Evolutionary conservation across 1,140 invertebrate genomes (phyloP), one percentile per base, ranked within the genome.

Genomic region (Zophobas atratus): DNA sequence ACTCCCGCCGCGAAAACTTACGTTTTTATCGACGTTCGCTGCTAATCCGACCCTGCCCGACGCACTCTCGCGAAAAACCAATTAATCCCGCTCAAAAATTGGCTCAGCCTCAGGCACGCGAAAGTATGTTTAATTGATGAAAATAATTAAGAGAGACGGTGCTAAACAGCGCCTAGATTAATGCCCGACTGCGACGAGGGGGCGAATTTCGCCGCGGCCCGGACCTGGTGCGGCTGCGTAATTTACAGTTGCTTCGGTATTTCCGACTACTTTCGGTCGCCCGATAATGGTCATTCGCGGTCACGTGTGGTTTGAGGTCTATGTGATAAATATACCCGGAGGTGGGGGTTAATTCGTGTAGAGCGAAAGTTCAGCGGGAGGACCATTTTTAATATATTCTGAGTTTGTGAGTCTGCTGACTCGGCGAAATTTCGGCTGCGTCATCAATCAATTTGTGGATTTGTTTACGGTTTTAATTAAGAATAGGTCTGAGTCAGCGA

Each of bases 101-200:
- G 60, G 60, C 39, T 20, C 36, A 20, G 60, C 60, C 60, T 39
- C 6, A 20, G 35, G 38, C 56, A 60, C 56, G 35, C 36, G 56
- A 35, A 60, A 60, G 56, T 67, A 67, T 43, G 60, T 43, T 67
- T 67, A 67, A 67, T 67, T 67, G 39, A 67, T 67, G 60, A 43
- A 67, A 67, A 67, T 67, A 67, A 67, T 67, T 67, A 67, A 67
- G 60, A 43, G 60, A 67, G 60, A 67, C 60, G 60, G 39, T 67
- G 60, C 43, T 67, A 67, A 67, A 67, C 60, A 67, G 60, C 60
- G 20, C 56, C 39, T 43, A 67, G 60, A 67, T 67, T 67, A 67
- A 67, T 67, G 43, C 60, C 39, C 34, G 33, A 4, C 3, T 46
- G 3, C 3, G 43, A 46, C 6, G 43, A 46, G 6, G 43, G 4